Conservation (phyloP, 1,140 invertebrate genomes). For the Euschistus heros region DNA sequence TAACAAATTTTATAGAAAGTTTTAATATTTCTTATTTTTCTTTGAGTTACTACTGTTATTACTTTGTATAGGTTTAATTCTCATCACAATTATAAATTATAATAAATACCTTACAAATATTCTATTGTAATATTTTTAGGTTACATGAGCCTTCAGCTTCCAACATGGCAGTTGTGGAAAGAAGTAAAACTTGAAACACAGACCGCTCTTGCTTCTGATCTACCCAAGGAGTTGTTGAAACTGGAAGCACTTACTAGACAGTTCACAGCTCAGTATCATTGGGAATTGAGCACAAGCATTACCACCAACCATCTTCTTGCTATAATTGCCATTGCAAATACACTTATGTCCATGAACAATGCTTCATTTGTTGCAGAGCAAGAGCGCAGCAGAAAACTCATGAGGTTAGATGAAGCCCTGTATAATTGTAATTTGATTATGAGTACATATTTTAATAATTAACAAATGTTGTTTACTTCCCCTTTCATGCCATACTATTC, state of each 20-base stretch:
- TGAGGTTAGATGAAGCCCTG: no score
- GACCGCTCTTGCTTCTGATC: slow-evolving; percentile 34
- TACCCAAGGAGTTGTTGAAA: slow-evolving; percentile 61
- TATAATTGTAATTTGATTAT: no score
- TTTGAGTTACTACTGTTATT: no score
- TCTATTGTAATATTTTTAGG: no score
- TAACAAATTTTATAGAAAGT: no score
- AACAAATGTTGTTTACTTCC: no score
- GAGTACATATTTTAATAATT: no score
- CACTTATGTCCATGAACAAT: slow-evolving; percentile 96
- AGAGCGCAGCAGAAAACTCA: slow-evolving; percentile 63
- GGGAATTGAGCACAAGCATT: slow-evolving; percentile 88
- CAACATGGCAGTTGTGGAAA: slow-evolving; percentile 57
- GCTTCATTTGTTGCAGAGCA: slow-evolving; percentile 82
- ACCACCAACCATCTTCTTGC: slow-evolving; percentile 93
- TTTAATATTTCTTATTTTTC: no score
- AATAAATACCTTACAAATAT: no score
- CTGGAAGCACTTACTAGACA: slow-evolving; percentile 66
- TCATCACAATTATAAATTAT: no score
- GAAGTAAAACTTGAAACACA: slow-evolving; percentile 21
- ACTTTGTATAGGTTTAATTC: no score
- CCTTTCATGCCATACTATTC: no score
- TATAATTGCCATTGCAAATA: slow-evolving; percentile 89
- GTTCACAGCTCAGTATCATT: slow-evolving; percentile 80
- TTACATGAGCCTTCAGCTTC: slow-evolving; percentile 87